Conservation (phyloP, 2,888 invertebrate genomes). For the Coecobrya sp. region DNA sequence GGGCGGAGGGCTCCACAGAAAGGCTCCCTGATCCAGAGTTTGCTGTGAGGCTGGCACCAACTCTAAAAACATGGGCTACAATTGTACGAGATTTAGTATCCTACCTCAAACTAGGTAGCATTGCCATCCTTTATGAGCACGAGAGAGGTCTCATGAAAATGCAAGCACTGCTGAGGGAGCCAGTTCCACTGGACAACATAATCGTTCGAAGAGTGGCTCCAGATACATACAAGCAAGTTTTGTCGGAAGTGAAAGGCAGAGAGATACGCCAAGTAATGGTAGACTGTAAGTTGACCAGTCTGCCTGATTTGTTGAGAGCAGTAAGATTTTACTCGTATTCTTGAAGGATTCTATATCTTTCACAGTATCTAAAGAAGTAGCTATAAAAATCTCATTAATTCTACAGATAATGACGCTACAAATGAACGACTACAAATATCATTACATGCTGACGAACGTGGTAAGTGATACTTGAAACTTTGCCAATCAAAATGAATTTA, state of each 20-base stretch:
- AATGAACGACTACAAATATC: conserved; percentile 95
- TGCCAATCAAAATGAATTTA: not conserved
- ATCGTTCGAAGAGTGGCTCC: conserved; percentile 88
- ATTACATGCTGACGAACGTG: conserved; percentile 93
- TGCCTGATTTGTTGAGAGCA: conserved; percentile 83
- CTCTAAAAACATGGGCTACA: conserved; percentile 80
- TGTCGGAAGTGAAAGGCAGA: conserved; percentile 88
- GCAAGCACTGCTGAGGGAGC: conserved; percentile 88
- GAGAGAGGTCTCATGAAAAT: conserved; percentile 88
- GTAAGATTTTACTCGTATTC: conserved; percentile 71
- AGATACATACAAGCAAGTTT: conserved; percentile 88
- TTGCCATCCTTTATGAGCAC: conserved; percentile 85
- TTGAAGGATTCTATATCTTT: too few relatives aligned
- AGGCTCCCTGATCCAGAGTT: conserved; percentile 83
- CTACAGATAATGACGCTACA: conserved; percentile 88
- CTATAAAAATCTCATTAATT: too few relatives aligned
- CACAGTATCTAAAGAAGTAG: too few relatives aligned
- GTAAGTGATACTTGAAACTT: conserved; percentile 87
- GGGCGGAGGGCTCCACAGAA: conserved; percentile 72
- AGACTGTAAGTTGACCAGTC: conserved; percentile 87
- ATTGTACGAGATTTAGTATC: conserved; percentile 83
- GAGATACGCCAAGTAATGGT: conserved; percentile 88
- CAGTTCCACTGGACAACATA: conserved; percentile 87
- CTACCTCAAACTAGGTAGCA: conserved; percentile 78
- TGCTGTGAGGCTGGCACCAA: conserved; percentile 83